Evolutionary conservation across 2,113 vertebrate species (phyloP).

Genomic region (Syrmaticus mikado): DNA sequence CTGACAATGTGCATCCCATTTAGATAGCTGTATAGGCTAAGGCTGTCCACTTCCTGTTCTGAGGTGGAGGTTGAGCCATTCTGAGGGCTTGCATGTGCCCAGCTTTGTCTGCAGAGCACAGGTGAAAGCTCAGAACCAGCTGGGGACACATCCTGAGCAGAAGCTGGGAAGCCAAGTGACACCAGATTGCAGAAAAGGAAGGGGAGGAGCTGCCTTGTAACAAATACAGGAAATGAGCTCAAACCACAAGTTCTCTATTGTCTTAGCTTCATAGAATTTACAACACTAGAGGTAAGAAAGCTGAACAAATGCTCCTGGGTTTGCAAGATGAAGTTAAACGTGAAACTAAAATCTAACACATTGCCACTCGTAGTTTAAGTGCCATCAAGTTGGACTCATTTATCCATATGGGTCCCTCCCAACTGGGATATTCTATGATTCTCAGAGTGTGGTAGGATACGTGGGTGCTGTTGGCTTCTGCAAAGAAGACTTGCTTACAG

Average conservation of each 20-base stretch:
- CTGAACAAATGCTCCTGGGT: not conserved
- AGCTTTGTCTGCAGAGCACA: not conserved
- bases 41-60: fast-evolving
- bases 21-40: not conserved
- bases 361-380: fast-evolving
- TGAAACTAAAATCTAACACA: not conserved
- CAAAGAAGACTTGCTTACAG: not conserved
- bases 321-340: not conserved
- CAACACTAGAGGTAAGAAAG: not conserved
- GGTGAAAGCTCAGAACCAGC: not conserved
- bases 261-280: not conserved
- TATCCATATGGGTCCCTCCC: too few species aligned
- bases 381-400: not conserved
- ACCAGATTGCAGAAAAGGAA: not conserved
- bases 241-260: conserved; percentile 69
- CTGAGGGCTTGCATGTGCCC: fast-evolving
- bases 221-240: conserved; percentile 64
- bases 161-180: not conserved
- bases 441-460: fast-evolving
- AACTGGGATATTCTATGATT: too few species aligned
- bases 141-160: fast-evolving
- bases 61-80: too few species aligned
- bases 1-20: not conserved
- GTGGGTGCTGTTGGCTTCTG: not conserved
- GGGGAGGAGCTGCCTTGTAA: not conserved